phyloP scores from a whole-genome alignment of 2,797 vertebrate genomes.

The Arrhamphus sclerolepis region DNA sequence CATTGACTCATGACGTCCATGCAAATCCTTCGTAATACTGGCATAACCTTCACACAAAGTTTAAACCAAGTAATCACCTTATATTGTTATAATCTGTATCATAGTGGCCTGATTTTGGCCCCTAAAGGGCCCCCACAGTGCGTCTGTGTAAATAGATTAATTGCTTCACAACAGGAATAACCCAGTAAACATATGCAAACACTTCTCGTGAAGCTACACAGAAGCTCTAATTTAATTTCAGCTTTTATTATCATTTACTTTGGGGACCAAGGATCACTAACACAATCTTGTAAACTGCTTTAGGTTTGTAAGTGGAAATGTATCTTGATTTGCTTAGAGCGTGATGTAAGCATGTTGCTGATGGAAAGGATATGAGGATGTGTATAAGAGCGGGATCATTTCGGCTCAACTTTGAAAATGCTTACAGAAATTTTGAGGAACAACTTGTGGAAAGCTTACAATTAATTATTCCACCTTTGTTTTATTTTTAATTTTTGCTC shows the following conservation, averaged over 20 bases:
- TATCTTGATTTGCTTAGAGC: conserved; percentile 51
- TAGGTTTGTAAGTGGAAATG: conserved; percentile 70
- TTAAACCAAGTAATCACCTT: no score
- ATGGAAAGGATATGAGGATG: neutral
- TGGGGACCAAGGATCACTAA: conserved; percentile 57
- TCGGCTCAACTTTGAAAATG: no score
- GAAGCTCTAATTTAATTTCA: conserved; percentile 69
- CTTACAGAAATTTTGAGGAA: no score
- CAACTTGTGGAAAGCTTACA: no score
- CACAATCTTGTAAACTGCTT: conserved; percentile 61
- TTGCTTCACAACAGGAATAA: conserved; percentile 3
- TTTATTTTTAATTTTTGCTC: no score
- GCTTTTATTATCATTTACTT: conserved; percentile 66
- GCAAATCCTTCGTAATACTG: no score
- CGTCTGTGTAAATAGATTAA: conserved; percentile 8
- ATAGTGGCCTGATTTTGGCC: neutral
- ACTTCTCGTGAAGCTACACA: conserved; percentile 14
- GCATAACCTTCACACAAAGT: no score
- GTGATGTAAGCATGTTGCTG: neutral
- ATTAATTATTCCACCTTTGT: no score
- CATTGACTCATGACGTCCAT: neutral
- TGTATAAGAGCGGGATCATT: no score
- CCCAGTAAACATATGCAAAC: neutral
- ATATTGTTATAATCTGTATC: no score
- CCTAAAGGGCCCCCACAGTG: neutral